Percentiles rank a stretch among this genome's conserved stretches.
Evolutionary conservation across 1,140 invertebrate genomes (phyloP).

Genomic region (Paralvinella palmiformis): DNA sequence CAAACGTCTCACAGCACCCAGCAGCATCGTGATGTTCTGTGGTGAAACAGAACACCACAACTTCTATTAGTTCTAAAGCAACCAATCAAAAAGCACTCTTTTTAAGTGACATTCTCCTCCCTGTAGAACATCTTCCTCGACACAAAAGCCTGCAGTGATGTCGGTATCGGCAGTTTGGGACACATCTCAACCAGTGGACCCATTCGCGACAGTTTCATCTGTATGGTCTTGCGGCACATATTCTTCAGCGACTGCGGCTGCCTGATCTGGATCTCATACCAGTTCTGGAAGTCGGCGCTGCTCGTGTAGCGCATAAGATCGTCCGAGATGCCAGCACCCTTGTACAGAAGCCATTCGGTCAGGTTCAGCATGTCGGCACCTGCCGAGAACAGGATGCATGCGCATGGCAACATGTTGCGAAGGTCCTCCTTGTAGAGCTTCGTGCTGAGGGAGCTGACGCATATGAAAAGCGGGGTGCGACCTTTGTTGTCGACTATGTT

Average conservation of each 20-base stretch:
- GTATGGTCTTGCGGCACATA: slow-evolving; percentile 44
- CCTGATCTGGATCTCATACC: slow-evolving; percentile 41
- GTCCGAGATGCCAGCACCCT: slow-evolving; percentile 44
- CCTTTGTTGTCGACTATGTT: slow-evolving; percentile 42
- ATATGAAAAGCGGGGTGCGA: slow-evolving; percentile 46
- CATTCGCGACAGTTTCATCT: slow-evolving; percentile 30
- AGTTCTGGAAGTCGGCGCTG: slow-evolving; percentile 30
- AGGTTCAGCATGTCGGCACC: slow-evolving; percentile 49
- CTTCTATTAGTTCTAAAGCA: too few species aligned
- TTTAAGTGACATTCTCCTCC: too few species aligned
- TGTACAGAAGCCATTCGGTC: slow-evolving; percentile 46
- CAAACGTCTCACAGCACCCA: too few species aligned
- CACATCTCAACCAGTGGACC: slow-evolving; percentile 10
- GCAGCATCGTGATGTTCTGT: too few species aligned
- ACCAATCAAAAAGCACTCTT: too few species aligned
- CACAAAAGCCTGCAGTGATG: slow-evolving; percentile 5
- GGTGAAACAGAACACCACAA: too few species aligned
- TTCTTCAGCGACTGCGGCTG: slow-evolving; percentile 41
- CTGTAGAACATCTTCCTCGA: slow-evolving; percentile 21
- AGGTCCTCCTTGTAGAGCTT: slow-evolving; percentile 48
- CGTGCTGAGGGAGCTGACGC: slow-evolving; percentile 44
- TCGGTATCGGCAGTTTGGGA: slow-evolving; percentile 16
- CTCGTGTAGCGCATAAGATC: slow-evolving; percentile 39
- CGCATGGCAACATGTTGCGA: slow-evolving; percentile 42
- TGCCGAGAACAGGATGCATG: slow-evolving; percentile 38